phyloP scores from a whole-genome alignment of 2,888 invertebrate species.

The Chloroclystis v-ata region DNA sequence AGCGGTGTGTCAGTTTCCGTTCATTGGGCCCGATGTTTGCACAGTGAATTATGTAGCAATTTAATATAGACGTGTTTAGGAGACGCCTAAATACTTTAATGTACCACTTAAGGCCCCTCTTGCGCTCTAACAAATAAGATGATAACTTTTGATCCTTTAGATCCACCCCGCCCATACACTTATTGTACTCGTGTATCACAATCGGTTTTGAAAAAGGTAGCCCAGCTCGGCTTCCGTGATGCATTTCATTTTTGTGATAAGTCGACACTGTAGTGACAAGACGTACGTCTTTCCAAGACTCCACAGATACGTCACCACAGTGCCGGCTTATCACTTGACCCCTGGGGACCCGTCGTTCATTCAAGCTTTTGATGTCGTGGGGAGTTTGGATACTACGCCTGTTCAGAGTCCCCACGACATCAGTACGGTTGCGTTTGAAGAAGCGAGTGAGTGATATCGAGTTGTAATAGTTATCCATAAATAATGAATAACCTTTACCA shows the following conservation, averaged over 20 bases:
- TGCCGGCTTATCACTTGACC: background rate
- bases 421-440: slow-evolving; percentile 19
- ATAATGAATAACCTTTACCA: slow-evolving; percentile 18
- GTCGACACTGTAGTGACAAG: background rate
- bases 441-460: slow-evolving; percentile 10
- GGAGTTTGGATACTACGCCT: slow-evolving; percentile 8
- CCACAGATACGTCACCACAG: background rate
- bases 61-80: background rate
- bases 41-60: background rate
- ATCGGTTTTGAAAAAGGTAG: background rate
- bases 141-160: background rate
- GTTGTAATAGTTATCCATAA: slow-evolving; percentile 29
- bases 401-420: slow-evolving; percentile 22
- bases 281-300: background rate
- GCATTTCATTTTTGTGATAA: background rate
- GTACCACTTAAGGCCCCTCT: background rate
- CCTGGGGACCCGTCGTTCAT: slow-evolving; percentile 5
- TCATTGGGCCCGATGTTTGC: background rate
- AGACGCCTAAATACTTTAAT: background rate
- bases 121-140: background rate
- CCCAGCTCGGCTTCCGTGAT: background rate
- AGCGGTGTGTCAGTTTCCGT: background rate
- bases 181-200: background rate
- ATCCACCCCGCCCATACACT: background rate
- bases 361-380: slow-evolving; percentile 1